A percentile compares a stretch with the other conserved stretches of the same genome.
Conservation (phyloP, 2,797 vertebrate species). For the Rhabdomys pumilio region DNA sequence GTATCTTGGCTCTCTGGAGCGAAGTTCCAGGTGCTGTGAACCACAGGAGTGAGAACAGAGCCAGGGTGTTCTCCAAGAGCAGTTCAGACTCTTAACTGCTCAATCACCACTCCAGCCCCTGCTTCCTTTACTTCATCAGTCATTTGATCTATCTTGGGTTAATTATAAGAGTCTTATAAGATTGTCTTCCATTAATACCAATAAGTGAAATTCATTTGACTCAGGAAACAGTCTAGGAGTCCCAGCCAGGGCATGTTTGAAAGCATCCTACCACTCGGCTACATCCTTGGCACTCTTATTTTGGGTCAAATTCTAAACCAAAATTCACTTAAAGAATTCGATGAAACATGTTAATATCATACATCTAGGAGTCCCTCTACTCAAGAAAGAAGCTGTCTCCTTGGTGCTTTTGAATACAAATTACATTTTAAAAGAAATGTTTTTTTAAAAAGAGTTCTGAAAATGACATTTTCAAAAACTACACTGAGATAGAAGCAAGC, state of each 20-base stretch:
- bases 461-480: conserved; percentile 62
- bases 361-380: background rate
- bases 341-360: conserved; percentile 17
- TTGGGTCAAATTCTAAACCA: conserved; percentile 57
- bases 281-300: background rate
- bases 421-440: conserved; percentile 37
- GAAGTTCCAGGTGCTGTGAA: background rate
- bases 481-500: background rate
- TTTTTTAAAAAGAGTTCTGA: conserved; percentile 1
- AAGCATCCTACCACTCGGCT: background rate
- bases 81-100: background rate
- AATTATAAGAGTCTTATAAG: conserved; percentile 35
- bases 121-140: conserved; percentile 31
- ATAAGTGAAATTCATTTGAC: conserved; percentile 18
- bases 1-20: background rate
- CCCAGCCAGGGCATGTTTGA: too few relatives aligned
- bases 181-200: conserved; percentile 35
- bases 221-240: background rate
- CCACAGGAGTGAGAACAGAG: background rate
- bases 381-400: background rate
- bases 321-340: conserved; percentile 58
- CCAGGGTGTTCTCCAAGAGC: background rate
- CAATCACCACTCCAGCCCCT: background rate
- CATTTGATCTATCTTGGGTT: conserved; percentile 51
- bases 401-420: conserved; percentile 15